Percentiles rank a stretch among this genome's conserved stretches.
Evolutionary conservation across 2,113 vertebrate genomes (phyloP).

Genomic region (Paracanthobrama guichenoti): DNA sequence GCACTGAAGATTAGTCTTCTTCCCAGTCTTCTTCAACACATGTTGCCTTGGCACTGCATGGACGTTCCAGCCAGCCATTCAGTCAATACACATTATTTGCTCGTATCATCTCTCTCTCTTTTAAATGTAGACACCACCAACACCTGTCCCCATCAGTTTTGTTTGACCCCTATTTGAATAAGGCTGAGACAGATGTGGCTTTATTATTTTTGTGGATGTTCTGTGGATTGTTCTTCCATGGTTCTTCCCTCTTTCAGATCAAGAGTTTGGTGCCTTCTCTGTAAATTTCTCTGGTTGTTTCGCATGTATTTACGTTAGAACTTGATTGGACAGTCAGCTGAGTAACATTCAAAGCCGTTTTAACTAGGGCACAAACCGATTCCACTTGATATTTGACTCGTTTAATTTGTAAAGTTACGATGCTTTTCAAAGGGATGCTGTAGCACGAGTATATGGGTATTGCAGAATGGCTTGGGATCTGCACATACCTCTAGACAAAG

Average conservation of each 20-base stretch:
- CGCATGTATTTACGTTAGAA: neutral
- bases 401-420: conserved; percentile 18
- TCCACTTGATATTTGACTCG: conserved; percentile 3
- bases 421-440: conserved; percentile 42
- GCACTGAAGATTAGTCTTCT: conserved; percentile 60
- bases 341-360: neutral
- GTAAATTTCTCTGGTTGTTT: conserved; percentile 42
- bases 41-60: conserved; percentile 60
- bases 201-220: conserved; percentile 24
- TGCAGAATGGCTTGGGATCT: conserved; percentile 41
- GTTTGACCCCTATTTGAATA: neutral
- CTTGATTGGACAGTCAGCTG: neutral
- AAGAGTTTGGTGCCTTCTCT: conserved; percentile 74
- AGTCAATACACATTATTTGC: conserved; percentile 47
- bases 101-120: conserved; percentile 35
- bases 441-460: conserved; percentile 24
- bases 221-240: conserved; percentile 48
- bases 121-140: neutral
- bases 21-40: conserved; percentile 58
- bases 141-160: neutral
- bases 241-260: conserved; percentile 51
- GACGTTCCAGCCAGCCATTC: conserved; percentile 52
- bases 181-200: conserved; percentile 1
- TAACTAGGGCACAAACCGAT: conserved; percentile 29
- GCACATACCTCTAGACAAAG: conserved; percentile 53